These are phyloP conservation scores for Oxyteleia sp. DNA, from an alignment of 2,888 invertebrate genomes.

Conservation along the genomic window DNA sequence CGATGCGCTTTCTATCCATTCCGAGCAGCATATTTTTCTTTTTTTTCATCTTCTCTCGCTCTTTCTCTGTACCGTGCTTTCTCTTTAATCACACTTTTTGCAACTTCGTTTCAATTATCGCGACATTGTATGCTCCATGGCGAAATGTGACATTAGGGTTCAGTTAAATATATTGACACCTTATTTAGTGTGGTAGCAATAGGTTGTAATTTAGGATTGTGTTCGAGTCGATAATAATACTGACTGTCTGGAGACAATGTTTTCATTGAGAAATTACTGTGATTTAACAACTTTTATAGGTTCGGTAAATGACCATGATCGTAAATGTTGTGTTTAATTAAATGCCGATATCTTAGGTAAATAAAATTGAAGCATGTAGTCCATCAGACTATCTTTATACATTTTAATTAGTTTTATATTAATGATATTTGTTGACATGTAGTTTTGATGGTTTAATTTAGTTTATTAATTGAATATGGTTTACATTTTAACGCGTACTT, in stretches of 20 bases:
- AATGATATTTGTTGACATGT: no score
- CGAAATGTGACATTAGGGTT: constrained; percentile 15
- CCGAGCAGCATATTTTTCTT: constrained; percentile 74
- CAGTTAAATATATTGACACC: constrained; percentile 41
- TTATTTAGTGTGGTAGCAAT: constrained; percentile 1
- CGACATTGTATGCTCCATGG: constrained; percentile 41
- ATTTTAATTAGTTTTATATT: no score
- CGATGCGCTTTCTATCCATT: constrained; percentile 79
- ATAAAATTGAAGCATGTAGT: no score
- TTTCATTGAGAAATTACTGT: not conserved
- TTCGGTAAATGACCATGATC: no score
- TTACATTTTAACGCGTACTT: no score
- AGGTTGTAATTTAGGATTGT: not conserved
- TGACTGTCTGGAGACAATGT: not conserved
- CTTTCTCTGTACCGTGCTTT: constrained; percentile 41
- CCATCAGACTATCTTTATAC: no score
- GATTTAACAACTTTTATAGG: constrained; percentile 15
- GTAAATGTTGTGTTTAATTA: no score
- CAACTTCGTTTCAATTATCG: constrained; percentile 83
- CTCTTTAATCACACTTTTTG: constrained; percentile 74
- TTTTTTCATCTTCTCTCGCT: constrained; percentile 46
- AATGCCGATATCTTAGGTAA: no score
- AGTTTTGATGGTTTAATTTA: no score
- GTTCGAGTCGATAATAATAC: not conserved
- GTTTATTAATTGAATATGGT: no score